A percentile compares a stretch with the other conserved stretches of the same genome.
Evolutionary conservation across 1,140 invertebrate species (phyloP).

Genomic region (Ostrea edulis): DNA sequence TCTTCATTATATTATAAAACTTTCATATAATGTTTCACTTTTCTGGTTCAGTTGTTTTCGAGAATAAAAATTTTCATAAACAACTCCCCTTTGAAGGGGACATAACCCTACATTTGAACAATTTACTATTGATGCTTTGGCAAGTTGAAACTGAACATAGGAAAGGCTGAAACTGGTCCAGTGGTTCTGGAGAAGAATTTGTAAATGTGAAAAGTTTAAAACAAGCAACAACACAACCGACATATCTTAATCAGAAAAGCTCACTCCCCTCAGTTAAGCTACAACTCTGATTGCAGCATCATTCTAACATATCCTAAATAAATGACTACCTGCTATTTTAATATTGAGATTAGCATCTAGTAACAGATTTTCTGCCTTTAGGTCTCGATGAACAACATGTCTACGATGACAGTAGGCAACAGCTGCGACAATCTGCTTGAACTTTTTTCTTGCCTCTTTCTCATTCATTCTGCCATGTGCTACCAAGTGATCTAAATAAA

Average conservation of each 20-base stretch:
- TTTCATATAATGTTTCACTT: no score
- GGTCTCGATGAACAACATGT: constrained; percentile 96
- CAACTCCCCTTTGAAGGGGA: no score
- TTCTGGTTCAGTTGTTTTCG: no score
- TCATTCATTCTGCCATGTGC: constrained; percentile 95
- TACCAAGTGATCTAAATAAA: constrained; percentile 92
- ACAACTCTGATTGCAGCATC: no score
- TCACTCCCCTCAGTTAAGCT: no score
- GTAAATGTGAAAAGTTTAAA: background rate
- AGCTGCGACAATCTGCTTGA: constrained; percentile 95
- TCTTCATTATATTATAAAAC: no score
- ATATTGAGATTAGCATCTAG: constrained; percentile 96
- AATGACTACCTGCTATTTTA: constrained; percentile 90
- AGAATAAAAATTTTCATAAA: no score
- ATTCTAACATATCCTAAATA: no score
- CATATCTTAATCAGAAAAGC: no score
- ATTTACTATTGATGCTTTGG: background rate
- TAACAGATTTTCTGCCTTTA: constrained; percentile 86
- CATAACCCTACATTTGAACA: no score
- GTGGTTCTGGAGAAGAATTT: background rate
- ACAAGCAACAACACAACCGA: no score
- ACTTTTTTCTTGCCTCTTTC: constrained; percentile 93
- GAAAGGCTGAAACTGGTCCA: background rate
- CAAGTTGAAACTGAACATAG: no score
- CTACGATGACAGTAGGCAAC: constrained; percentile 97